Evolutionary conservation across 1,140 invertebrate genomes (phyloP).

Genomic region (Zaprionus kolodkinae): DNA sequence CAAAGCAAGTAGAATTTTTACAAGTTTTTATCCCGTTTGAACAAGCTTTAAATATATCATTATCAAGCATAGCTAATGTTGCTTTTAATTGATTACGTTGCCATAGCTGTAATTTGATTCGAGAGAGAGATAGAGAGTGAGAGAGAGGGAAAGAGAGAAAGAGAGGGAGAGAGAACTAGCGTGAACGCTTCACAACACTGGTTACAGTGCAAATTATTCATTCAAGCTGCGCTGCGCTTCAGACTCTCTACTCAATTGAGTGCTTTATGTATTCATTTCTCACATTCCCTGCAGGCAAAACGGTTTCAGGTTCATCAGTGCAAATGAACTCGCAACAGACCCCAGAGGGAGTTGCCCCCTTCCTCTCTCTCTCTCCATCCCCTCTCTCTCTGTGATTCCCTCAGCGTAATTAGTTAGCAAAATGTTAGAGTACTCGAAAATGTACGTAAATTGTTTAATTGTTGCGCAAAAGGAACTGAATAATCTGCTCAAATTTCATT

Average conservation of each 20-base stretch:
- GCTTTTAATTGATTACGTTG: neutral
- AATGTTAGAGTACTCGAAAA: conserved; percentile 62
- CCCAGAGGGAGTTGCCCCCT: neutral
- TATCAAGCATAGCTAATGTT: neutral
- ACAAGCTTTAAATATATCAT: neutral
- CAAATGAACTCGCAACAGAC: conserved; percentile 47
- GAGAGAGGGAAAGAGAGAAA: neutral
- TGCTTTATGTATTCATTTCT: conserved; percentile 43
- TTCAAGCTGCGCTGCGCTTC: neutral
- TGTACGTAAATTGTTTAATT: conserved; percentile 78
- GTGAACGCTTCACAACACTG: too few species aligned
- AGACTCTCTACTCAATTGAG: neutral
- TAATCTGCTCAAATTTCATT: conserved; percentile 76
- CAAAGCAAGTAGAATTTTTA: too few species aligned
- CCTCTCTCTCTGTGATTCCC: conserved; percentile 8
- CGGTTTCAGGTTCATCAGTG: conserved; percentile 43
- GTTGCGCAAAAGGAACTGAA: conserved; percentile 72
- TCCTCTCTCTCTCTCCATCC: neutral
- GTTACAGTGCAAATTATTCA: conserved; percentile 4
- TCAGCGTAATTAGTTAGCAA: conserved; percentile 69
- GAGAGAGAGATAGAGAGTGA: neutral
- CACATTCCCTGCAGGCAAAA: conserved; percentile 26
- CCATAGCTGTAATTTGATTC: neutral
- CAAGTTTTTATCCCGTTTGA: too few species aligned
- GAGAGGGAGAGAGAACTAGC: too few species aligned